phyloP scores from a whole-genome alignment of 2,113 vertebrate genomes.

The Choloepus hoffmanni region DNA sequence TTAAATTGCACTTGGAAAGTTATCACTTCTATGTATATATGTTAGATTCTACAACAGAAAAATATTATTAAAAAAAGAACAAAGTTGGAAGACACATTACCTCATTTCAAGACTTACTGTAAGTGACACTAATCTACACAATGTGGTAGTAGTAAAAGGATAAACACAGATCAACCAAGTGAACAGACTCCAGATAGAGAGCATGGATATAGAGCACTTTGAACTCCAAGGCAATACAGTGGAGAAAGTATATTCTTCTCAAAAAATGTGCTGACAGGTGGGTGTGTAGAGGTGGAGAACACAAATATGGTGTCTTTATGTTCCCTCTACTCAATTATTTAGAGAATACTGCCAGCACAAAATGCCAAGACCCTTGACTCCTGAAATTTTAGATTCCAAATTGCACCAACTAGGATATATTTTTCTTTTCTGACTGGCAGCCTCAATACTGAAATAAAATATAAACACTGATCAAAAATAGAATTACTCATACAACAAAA shows the following conservation, averaged over 20 bases:
- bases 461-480: constrained; percentile 11
- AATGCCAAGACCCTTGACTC: neutral
- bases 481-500: neutral
- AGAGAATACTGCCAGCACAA: neutral
- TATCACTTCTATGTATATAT: too few species aligned
- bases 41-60: too few species aligned
- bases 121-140: neutral
- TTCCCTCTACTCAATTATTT: neutral
- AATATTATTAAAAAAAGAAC: neutral
- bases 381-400: neutral
- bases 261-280: neutral
- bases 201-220: too few species aligned
- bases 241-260: neutral
- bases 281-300: neutral
- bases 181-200: neutral
- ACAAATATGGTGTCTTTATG: neutral
- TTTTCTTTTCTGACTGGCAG: neutral
- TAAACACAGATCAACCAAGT: neutral
- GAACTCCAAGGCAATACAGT: neutral
- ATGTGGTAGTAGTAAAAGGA: neutral
- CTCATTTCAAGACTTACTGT: constrained; percentile 1
- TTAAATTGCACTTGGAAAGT: too few species aligned
- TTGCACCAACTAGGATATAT: neutral
- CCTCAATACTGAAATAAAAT: constrained; percentile 13
- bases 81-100: neutral